Base-by-base conservation (phyloP, 2,113 vertebrate genomes). In the Delphinus delphis region DNA sequence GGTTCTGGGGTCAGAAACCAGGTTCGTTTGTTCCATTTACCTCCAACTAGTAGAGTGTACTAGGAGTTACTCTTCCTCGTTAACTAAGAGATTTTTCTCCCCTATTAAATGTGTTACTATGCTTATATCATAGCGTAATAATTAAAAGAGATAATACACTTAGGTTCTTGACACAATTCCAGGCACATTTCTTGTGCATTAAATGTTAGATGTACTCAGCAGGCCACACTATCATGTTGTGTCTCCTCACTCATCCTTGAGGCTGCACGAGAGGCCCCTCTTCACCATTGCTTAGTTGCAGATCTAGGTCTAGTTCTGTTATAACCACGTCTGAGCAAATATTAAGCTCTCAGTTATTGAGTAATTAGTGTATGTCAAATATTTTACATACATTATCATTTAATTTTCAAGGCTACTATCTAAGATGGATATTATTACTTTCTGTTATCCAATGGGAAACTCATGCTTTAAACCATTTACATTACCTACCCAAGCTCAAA, bases 231-330 rank as follows among this genome's bases (percentile, higher is more conserved):
- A 7, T 3, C 1, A 21, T 14, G 8, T 2, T 93, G 3, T 9
- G 15, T 36, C 28, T 63, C 67, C n/a, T 67, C 4, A 3, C 6
- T 3, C 1, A 5, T 5, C 17, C 3, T 0, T 0, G 8, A 91
- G 26, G 41, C 8, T 47, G 1, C 15, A 28, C 0, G 14, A 38
- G 25, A 20, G 36, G 2, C 2, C 2, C 5, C 3, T 23, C 17
- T n/a, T 73, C 7, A 55, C 12, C 7, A 7, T 28, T 14, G 62
- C 8, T 68, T 11, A 50, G 44, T 25, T 62, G 18, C 55, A 65
- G 20, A 47, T 31, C 8, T 36, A 62, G 5, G 3, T 60, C 38
- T 12, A 25, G 1, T 71, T 31, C 41, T 92, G 17, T 28, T 15
- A 33, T 70, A 97, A 60, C 6, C 2, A 13, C 2, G 2, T 73